These are phyloP conservation scores for Neopelma chrysocephalum DNA, from an alignment of 2,797 vertebrate species.

Conservation along the genomic window DNA sequence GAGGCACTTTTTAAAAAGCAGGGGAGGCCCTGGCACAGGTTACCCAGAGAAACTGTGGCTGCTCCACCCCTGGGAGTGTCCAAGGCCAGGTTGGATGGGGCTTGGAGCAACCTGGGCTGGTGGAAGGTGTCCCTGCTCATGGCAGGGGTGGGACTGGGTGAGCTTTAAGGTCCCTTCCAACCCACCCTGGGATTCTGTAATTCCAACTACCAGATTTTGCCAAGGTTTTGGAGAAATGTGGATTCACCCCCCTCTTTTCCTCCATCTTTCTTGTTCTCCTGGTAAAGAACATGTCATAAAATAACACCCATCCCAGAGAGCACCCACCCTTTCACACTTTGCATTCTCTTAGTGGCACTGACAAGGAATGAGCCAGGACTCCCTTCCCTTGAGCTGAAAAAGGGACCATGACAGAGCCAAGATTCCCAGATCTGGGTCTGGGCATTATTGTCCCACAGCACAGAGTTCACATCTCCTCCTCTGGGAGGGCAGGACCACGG, in stretches of 20 bases:
- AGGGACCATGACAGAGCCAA: neutral
- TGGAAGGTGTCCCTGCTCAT: neutral
- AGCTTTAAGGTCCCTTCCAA: neutral
- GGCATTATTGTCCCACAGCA: neutral
- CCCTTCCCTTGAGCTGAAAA: neutral
- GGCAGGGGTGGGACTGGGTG: neutral
- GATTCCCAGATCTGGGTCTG: neutral
- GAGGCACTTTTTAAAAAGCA: neutral
- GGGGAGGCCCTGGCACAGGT: neutral
- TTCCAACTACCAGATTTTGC: neutral
- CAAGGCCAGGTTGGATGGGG: neutral
- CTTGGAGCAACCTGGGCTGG: neutral
- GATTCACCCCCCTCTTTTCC: neutral
- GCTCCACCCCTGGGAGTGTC: neutral
- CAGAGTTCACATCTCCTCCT: neutral
- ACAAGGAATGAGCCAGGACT: neutral
- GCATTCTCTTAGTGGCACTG: too few species aligned
- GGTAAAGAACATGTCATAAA: neutral
- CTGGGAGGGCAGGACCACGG: neutral
- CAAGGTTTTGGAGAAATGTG: neutral
- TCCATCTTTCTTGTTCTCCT: neutral
- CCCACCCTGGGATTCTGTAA: too few species aligned
- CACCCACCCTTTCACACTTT: neutral
- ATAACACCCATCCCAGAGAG: neutral
- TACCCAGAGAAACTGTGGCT: neutral